Percentiles rank a stretch among this genome's conserved stretches.
Conservation (phyloP, 2,113 vertebrate genomes). For the Corythaixoides concolor region DNA sequence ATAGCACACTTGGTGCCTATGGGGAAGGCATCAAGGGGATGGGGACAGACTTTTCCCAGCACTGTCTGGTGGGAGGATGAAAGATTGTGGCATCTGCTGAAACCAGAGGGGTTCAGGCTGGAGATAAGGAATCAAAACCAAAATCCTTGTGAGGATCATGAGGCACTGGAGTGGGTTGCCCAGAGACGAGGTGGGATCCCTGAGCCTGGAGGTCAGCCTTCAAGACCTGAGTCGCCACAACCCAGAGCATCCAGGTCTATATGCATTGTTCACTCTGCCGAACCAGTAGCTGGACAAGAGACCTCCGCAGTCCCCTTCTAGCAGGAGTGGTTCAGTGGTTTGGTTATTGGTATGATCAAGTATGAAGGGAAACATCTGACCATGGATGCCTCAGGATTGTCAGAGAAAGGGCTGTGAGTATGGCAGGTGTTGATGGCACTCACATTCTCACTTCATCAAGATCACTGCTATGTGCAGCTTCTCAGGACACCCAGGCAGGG, state of each 20-base stretch:
- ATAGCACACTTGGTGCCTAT: no score
- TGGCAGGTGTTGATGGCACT: no score
- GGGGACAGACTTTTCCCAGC: no score
- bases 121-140: no score
- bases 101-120: no score
- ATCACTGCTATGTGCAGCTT: not conserved
- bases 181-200: not conserved
- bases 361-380: not conserved
- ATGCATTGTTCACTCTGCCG: not conserved
- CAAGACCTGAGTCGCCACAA: not conserved
- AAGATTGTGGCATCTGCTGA: no score
- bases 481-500: not conserved
- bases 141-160: no score
- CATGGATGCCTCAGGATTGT: not conserved
- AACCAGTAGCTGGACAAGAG: not conserved
- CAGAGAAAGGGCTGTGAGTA: no score
- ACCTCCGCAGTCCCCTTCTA: not conserved
- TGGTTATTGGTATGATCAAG: not conserved
- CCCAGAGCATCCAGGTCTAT: not conserved
- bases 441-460: not conserved
- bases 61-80: no score
- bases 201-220: not conserved
- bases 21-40: no score
- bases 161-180: not conserved
- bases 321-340: not conserved